A percentile compares a stretch with the other conserved stretches of the same genome.
Conservation (phyloP, 2,113 vertebrate species). For the Cettia cetti region DNA sequence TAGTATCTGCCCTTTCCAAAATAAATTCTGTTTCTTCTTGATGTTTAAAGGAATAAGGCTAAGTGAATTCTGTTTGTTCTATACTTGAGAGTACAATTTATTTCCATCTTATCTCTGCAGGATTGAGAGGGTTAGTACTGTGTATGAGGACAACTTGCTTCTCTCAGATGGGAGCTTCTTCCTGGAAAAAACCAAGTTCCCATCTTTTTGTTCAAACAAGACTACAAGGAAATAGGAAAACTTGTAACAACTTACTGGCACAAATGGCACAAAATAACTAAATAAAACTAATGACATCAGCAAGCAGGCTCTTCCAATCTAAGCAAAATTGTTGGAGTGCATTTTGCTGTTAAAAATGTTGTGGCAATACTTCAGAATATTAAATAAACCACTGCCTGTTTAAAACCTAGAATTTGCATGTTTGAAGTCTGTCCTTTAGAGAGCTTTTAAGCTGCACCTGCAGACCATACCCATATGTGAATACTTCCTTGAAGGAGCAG, state of each 20-base stretch:
- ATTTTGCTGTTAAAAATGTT: not conserved
- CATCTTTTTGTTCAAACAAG: not conserved
- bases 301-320: not conserved
- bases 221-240: not conserved
- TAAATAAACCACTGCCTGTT: constrained; percentile 28
- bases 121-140: not conserved
- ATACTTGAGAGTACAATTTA: not conserved
- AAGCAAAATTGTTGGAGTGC: not conserved
- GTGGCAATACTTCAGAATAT: not conserved
- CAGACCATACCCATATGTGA: not conserved
- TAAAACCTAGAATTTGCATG: not conserved
- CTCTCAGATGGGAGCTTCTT: not conserved
- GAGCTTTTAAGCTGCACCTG: not conserved
- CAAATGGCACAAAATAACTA: not conserved
- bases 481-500: not conserved
- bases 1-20: not conserved
- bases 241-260: not conserved
- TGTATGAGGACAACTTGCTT: not conserved
- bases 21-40: not conserved
- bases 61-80: not conserved
- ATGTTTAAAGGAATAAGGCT: not conserved
- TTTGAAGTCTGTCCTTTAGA: not conserved
- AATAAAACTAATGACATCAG: not conserved
- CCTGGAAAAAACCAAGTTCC: not conserved
- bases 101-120: not conserved